These are phyloP conservation scores for Passer domesticus DNA, from an alignment of 2,113 vertebrate species.

Conservation along the genomic window DNA sequence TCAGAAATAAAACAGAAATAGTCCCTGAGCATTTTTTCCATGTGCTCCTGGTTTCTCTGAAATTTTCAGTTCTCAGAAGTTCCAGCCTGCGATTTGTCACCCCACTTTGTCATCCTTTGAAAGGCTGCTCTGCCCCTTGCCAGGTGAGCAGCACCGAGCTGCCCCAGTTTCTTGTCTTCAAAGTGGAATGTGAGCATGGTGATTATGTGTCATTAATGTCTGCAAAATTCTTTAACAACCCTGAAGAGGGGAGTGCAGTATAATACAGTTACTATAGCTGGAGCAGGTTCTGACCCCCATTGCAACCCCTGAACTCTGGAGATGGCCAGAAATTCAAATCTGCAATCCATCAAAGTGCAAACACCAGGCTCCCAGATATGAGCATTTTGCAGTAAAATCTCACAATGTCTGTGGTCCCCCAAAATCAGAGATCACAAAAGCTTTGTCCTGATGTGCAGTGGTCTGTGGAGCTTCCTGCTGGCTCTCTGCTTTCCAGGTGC, in stretches of 20 bases:
- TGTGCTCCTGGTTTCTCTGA: background rate
- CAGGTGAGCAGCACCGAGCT: background rate
- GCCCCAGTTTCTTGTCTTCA: background rate
- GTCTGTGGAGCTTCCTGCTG: background rate
- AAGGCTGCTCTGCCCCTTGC: background rate
- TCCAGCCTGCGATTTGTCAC: background rate
- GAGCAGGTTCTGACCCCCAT: background rate
- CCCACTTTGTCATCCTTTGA: background rate
- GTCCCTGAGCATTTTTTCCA: background rate
- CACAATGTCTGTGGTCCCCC: background rate
- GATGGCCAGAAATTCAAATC: background rate
- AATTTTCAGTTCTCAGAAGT: background rate
- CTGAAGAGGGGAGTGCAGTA: background rate
- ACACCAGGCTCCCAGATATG: rapidly evolving
- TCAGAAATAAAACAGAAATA: background rate
- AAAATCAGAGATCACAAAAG: background rate
- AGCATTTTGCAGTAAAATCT: background rate
- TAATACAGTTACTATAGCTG: background rate
- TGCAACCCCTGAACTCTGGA: background rate
- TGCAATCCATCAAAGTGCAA: background rate
- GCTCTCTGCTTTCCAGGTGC: background rate
- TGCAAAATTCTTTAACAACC: background rate
- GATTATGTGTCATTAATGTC: background rate
- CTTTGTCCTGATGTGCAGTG: background rate
- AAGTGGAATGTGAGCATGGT: background rate